Evolutionary conservation across 2,888 invertebrate genomes (phyloP), one percentile per base, ranked within the genome.

Genomic region (Itoplectis maculator): DNA sequence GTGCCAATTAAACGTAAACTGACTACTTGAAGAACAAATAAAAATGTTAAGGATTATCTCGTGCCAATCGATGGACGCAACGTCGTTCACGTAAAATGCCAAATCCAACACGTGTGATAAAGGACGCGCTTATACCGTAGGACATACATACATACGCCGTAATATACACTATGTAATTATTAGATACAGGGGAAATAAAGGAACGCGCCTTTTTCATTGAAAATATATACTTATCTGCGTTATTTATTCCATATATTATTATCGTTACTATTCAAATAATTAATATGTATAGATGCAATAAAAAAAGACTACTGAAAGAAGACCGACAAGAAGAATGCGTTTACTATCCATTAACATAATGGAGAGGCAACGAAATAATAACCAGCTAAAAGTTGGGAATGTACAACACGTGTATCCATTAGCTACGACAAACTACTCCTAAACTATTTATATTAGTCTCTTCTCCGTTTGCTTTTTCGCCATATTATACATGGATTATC

Each of bases 141-240:
- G 29, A 37, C 15, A 63, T 59, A 49, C 42, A 65, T 68, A 74
- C 23, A 29, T 69, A 69, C 18, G 37, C 35, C 54, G 37, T 37
- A 54, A 69, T 51, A 45, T 59, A 45, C 15, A 59, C 59, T 13
- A 45, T 72, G 72, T 72, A 72, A 72, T 59, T 56, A 20, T 70
- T 72, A 59, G 59, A 59, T 29, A 59, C 42, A 29, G 56, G 47
- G 11, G 9, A 49, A 73, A 73, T 63, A 73, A 73, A 73, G 6
- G 15, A 73, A 63, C 13, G 54, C 75, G 47, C 84, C 83, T 87
- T 86, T 88, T 87, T 85, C 84, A 89, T 88, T 86, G 82, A 85
- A 82, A 86, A 69, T 85, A 80, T 80, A 85, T 82, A 78, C 72
- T 76, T 82, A 76, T 84, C 83, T 79, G 82, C 83, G 82, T 75